These are phyloP conservation scores for Ia io DNA, from an alignment of 2,113 vertebrate genomes.

Conservation along the genomic window DNA sequence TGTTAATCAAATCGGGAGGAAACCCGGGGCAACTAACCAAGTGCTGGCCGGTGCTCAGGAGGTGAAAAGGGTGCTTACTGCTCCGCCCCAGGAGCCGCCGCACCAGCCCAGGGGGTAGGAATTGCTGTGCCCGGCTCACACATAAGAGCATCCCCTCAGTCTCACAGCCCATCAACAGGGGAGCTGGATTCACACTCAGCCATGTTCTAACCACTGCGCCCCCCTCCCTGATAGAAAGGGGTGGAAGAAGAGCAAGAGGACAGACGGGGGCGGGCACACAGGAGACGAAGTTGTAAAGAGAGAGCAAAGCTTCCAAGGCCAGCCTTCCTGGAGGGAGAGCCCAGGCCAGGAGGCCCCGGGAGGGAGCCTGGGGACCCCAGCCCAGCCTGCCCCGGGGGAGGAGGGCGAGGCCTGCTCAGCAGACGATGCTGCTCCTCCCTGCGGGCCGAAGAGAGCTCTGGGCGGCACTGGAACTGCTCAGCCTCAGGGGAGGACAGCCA, in stretches of 20 bases:
- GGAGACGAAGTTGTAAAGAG: neutral
- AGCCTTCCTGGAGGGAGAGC: neutral
- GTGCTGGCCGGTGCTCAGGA: neutral
- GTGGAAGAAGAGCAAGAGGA: too few relatives aligned
- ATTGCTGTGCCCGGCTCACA: neutral
- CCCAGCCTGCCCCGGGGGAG: neutral
- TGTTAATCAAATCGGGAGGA: neutral
- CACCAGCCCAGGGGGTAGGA: neutral
- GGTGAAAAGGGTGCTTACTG: neutral
- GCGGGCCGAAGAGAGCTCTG: conserved; percentile 40
- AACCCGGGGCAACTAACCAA: neutral
- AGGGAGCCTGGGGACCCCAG: neutral
- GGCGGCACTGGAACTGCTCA: conserved; percentile 60
- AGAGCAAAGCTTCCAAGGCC: neutral
- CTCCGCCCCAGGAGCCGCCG: accelerated
- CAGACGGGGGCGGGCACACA: accelerated
- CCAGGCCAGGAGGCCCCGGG: neutral
- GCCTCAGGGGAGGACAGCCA: conserved; percentile 68
- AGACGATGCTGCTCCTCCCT: conserved; percentile 20
- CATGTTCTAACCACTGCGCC: neutral
- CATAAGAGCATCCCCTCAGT: neutral
- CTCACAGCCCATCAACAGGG: neutral
- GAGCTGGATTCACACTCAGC: neutral
- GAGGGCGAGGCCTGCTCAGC: neutral
- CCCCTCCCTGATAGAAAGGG: neutral